These are phyloP conservation scores for Pecten maximus DNA, from an alignment of 2,888 invertebrate genomes.

Conservation along the genomic window DNA sequence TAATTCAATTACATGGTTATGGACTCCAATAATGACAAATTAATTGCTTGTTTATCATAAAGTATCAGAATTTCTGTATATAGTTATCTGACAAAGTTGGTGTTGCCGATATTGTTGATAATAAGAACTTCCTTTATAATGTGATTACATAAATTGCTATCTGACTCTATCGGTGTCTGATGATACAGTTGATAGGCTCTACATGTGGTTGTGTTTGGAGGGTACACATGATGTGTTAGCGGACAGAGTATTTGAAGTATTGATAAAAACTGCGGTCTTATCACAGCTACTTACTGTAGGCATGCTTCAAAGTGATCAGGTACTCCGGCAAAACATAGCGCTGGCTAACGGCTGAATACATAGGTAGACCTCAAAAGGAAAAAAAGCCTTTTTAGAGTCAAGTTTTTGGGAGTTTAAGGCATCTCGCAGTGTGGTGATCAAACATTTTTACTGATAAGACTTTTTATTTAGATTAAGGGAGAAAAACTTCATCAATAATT, in stretches of 20 bases:
- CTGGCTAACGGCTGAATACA: not conserved
- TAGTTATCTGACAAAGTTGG: not conserved
- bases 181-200: not conserved
- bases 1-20: not conserved
- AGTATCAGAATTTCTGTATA: not conserved
- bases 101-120: not conserved
- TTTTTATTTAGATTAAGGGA: not conserved
- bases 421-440: conserved; percentile 4
- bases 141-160: not conserved
- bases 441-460: conserved; percentile 23
- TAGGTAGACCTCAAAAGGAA: conserved; percentile 2
- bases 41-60: not conserved
- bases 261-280: not conserved
- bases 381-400: not conserved
- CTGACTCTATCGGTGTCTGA: not conserved
- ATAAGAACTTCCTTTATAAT: no score
- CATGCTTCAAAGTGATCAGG: conserved; percentile 29
- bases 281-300: not conserved
- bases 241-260: conserved; percentile 15
- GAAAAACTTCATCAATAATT: conserved; percentile 14
- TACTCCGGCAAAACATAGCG: not conserved
- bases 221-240: not conserved
- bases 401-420: not conserved
- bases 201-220: conserved; percentile 15
- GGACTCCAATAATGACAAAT: no score